These are phyloP conservation scores for Stenichneumon culpator DNA, from an alignment of 2,888 invertebrate genomes.

Conservation along the genomic window DNA sequence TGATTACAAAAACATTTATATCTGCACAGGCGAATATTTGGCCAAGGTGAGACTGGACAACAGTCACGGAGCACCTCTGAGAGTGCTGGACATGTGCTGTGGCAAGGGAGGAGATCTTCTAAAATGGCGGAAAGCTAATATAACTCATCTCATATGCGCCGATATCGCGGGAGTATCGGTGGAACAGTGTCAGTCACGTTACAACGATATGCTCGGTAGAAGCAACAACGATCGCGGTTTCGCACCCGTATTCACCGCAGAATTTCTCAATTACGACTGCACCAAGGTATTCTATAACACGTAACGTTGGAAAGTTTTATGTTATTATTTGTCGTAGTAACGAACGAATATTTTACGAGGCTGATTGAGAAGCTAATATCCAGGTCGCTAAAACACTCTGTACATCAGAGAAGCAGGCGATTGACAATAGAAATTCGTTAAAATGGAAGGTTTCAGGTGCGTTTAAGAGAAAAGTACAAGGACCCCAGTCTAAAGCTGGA, in stretches of 20 bases:
- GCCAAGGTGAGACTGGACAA: conserved; percentile 89
- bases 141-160: conserved; percentile 94
- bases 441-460: conserved; percentile 84
- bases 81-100: conserved; percentile 97
- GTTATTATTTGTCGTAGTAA: neutral
- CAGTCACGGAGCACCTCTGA: conserved; percentile 89
- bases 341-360: neutral
- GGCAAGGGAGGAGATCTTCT: conserved; percentile 99
- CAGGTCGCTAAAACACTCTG: conserved; percentile 35
- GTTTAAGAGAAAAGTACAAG: conserved; percentile 91
- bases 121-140: conserved; percentile 96
- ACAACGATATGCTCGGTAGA: conserved; percentile 89
- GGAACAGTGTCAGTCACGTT: conserved; percentile 95
- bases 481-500: conserved; percentile 94
- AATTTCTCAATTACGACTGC: conserved; percentile 97
- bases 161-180: conserved; percentile 98
- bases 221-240: conserved; percentile 79
- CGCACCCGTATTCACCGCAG: conserved; percentile 90
- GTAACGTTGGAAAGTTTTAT: neutral
- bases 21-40: conserved; percentile 86
- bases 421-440: conserved; percentile 74
- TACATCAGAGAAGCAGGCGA: conserved; percentile 56
- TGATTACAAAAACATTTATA: conserved; percentile 39
- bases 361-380: neutral
- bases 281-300: conserved; percentile 88